Percentiles rank a stretch among this genome's conserved stretches.
Evolutionary conservation across 2,113 vertebrate genomes (phyloP).

Genomic region (Blennius ocellaris): DNA sequence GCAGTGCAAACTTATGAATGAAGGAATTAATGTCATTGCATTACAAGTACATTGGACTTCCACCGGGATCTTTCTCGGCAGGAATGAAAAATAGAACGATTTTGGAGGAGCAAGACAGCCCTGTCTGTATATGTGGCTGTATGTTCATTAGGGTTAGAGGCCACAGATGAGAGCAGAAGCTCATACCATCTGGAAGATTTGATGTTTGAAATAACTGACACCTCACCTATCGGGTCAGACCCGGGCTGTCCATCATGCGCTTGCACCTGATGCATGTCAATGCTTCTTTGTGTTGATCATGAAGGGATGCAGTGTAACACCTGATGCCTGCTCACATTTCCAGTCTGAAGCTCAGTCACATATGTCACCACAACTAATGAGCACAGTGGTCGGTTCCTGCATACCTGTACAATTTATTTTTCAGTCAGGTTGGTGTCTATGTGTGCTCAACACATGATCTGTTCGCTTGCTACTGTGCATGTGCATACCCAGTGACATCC

Average conservation of each 20-base stretch:
- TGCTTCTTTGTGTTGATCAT: conserved; percentile 37
- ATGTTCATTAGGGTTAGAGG: conserved; percentile 8
- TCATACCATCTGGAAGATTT: not conserved
- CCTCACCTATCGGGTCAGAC: conserved; percentile 8
- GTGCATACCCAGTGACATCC: conserved; percentile 13
- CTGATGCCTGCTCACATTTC: conserved; percentile 45
- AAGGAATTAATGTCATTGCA: too few species aligned
- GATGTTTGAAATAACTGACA: conserved; percentile 23
- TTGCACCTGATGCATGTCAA: conserved; percentile 20
- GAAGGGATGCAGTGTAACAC: conserved; percentile 31
- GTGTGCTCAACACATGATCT: conserved; percentile 4
- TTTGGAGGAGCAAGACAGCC: not conserved
- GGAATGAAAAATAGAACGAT: too few species aligned
- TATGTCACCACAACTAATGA: conserved; percentile 35
- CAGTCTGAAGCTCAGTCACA: conserved; percentile 39
- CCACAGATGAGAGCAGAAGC: not conserved
- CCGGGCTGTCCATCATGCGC: conserved; percentile 16
- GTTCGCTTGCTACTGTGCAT: conserved; percentile 6
- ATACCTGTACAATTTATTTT: conserved; percentile 32
- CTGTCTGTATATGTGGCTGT: not conserved
- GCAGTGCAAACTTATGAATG: not conserved
- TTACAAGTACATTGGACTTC: too few species aligned
- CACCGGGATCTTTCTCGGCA: too few species aligned
- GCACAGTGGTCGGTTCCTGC: conserved; percentile 2
- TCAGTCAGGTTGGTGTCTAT: not conserved